These are phyloP conservation scores for Ochropacha duplaris DNA, from an alignment of 2,888 invertebrate species.

Conservation along the genomic window DNA sequence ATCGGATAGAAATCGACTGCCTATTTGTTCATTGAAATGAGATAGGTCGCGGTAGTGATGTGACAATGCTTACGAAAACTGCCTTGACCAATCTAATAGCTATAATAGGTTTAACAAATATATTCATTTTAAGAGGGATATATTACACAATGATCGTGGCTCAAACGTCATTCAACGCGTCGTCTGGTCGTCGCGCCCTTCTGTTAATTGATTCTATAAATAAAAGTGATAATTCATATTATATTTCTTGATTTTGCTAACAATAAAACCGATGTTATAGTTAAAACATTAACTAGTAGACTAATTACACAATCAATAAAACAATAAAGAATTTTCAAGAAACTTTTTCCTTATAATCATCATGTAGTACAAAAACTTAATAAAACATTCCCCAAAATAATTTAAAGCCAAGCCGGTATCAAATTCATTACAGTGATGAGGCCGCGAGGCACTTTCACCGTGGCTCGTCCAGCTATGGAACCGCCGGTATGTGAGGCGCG, in stretches of 20 bases:
- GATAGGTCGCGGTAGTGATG: conserved; percentile 32
- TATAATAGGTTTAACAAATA: conserved; percentile 73
- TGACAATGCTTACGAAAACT: conserved; percentile 70
- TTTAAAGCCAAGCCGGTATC: conserved; percentile 25
- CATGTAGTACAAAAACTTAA: background rate
- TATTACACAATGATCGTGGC: conserved; percentile 65
- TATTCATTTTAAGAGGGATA: conserved; percentile 59
- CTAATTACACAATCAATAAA: too few species aligned
- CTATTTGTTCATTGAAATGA: conserved; percentile 28
- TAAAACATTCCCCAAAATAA: conserved; percentile 18
- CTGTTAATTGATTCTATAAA: conserved; percentile 28
- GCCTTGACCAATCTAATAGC: conserved; percentile 71
- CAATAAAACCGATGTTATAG: background rate
- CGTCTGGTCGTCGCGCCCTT: conserved; percentile 16
- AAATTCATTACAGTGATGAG: conserved; percentile 40
- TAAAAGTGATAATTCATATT: conserved; percentile 34
- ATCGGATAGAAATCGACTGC: conserved; percentile 31
- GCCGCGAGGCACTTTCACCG: conserved; percentile 75
- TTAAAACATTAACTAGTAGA: too few species aligned
- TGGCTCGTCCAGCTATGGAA: conserved; percentile 68
- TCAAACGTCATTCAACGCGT: conserved; percentile 42
- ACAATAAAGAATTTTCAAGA: background rate
- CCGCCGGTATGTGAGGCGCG: conserved; percentile 52
- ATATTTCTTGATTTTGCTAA: conserved; percentile 15
- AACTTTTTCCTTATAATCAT: background rate